These are phyloP conservation scores for Phrynocephalus versicolor DNA, from an alignment of 2,113 vertebrate species.

Conservation along the genomic window DNA sequence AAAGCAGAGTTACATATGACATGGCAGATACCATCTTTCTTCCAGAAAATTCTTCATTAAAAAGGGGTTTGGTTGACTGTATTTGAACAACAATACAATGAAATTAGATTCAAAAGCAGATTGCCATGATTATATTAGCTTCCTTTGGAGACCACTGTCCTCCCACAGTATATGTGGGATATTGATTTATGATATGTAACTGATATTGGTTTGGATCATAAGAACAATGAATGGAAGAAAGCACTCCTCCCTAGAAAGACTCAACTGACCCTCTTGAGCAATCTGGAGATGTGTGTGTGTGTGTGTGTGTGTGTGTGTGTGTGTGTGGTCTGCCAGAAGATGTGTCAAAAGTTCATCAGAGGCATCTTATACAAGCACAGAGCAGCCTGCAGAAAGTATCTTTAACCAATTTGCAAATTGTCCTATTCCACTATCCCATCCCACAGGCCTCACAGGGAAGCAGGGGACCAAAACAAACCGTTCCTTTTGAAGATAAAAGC, in stretches of 20 bases:
- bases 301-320: too few species aligned
- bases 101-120: not conserved
- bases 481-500: not conserved
- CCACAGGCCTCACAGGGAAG: not conserved
- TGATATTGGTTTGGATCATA: not conserved
- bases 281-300: not conserved
- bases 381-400: too few species aligned
- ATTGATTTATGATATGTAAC: not conserved
- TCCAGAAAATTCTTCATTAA: not conserved
- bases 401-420: not conserved
- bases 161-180: not conserved
- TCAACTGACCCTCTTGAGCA: not conserved
- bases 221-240: not conserved
- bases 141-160: not conserved
- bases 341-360: not conserved
- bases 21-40: not conserved
- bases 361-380: not conserved
- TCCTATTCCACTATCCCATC: not conserved
- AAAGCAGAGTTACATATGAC: not conserved
- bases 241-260: not conserved
- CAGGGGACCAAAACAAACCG: too few species aligned
- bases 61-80: not conserved
- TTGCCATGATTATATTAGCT: not conserved
- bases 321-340: not conserved
- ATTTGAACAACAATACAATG: not conserved